These are phyloP conservation scores for Scolopax bukidnonensis DNA, from an alignment of 2,797 vertebrate species.

Conservation along the genomic window DNA sequence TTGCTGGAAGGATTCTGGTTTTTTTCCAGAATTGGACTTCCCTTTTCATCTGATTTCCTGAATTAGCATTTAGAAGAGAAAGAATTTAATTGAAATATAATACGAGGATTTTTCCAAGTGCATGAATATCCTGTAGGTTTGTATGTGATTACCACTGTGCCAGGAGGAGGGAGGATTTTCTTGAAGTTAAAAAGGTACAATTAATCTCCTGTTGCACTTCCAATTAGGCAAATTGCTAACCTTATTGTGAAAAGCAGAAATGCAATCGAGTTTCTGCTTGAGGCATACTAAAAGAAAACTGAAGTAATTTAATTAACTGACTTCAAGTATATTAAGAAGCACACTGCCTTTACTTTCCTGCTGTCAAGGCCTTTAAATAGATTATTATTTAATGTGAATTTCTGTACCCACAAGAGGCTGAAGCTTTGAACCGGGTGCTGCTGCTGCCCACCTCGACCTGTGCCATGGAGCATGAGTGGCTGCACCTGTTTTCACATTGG, in stretches of 20 bases:
- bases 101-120: constrained; percentile 35
- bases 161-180: constrained; percentile 66
- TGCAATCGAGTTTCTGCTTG: constrained; percentile 75
- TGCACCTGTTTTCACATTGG: accelerated
- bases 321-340: constrained; percentile 70
- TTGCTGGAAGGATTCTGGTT: not conserved
- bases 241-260: constrained; percentile 77
- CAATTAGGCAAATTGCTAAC: constrained; percentile 81
- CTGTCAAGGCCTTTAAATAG: constrained; percentile 57
- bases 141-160: constrained; percentile 28
- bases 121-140: constrained; percentile 5
- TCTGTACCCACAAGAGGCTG: not conserved
- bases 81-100: constrained; percentile 59
- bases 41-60: constrained; percentile 13
- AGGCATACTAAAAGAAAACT: constrained; percentile 65
- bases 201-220: constrained; percentile 79
- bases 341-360: constrained; percentile 31
- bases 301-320: constrained; percentile 78
- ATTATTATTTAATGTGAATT: constrained; percentile 14
- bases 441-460: not conserved
- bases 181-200: constrained; percentile 74
- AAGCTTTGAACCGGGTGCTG: not conserved
- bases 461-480: accelerated
- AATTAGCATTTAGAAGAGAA: constrained; percentile 51
- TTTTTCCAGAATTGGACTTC: not conserved